A percentile compares a stretch with the other conserved stretches of the same genome.
Conservation (phyloP, 2,888 invertebrate species). For the Nebria salina region DNA sequence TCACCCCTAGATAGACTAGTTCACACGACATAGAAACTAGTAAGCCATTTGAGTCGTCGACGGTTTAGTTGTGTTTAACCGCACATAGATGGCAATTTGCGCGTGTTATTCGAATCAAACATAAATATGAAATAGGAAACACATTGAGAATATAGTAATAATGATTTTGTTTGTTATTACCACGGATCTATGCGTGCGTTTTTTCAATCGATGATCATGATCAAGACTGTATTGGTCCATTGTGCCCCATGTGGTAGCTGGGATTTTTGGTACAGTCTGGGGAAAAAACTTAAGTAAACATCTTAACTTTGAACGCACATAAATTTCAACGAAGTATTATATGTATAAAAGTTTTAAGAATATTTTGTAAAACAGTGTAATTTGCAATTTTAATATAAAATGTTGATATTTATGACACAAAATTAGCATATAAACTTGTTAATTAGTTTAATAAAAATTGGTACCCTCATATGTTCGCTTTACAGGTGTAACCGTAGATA, state of each 20-base stretch:
- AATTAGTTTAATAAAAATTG: slow-evolving; percentile 46
- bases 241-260: slow-evolving; percentile 50
- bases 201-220: slow-evolving; percentile 15
- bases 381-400: slow-evolving; percentile 24
- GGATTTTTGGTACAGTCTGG: slow-evolving; percentile 42
- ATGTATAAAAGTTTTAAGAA: not conserved
- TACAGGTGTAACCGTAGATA: not conserved
- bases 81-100: too few species aligned
- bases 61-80: not conserved
- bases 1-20: slow-evolving; percentile 41
- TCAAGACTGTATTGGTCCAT: slow-evolving; percentile 43
- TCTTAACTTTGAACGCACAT: not conserved
- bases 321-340: not conserved
- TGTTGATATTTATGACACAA: slow-evolving; percentile 38
- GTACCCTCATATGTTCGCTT: slow-evolving; percentile 30
- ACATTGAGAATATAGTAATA: not conserved
- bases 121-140: not conserved
- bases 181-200: slow-evolving; percentile 8
- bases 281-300: slow-evolving; percentile 42
- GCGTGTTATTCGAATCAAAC: not conserved
- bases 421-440: slow-evolving; percentile 43
- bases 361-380: not conserved
- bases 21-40: slow-evolving; percentile 45
- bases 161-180: slow-evolving; percentile 8
- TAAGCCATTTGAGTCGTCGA: slow-evolving; percentile 20